Percentiles rank a stretch among this genome's conserved stretches.
phyloP scores from a whole-genome alignment of 2,888 invertebrate genomes.

The Noctua pronuba region DNA sequence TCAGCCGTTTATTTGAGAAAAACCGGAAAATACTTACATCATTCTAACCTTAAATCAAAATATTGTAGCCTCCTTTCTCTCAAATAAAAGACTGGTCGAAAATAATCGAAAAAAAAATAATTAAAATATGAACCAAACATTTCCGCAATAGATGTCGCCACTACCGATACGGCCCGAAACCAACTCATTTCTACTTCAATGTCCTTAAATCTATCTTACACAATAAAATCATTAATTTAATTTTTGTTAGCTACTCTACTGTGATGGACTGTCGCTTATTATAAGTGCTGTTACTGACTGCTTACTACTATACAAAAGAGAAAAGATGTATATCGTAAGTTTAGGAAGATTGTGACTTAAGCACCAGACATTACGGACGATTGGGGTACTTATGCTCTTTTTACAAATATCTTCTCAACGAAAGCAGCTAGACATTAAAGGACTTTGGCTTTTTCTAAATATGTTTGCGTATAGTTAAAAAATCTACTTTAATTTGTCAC shows the following conservation, averaged over 20 bases:
- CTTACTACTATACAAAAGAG: slow-evolving; percentile 66
- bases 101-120: slow-evolving; percentile 32
- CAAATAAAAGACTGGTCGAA: slow-evolving; percentile 28
- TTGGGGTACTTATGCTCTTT: slow-evolving; percentile 52
- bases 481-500: slow-evolving; percentile 70
- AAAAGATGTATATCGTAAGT: slow-evolving; percentile 61
- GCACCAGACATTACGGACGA: slow-evolving; percentile 76
- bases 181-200: slow-evolving; percentile 55
- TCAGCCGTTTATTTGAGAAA: slow-evolving; percentile 33
- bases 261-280: slow-evolving; percentile 80
- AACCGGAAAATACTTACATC: neutral
- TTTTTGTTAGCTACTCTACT: slow-evolving; percentile 75
- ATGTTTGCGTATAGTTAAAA: slow-evolving; percentile 71
- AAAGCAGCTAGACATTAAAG: slow-evolving; percentile 72
- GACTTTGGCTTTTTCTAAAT: slow-evolving; percentile 76
- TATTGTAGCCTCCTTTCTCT: slow-evolving; percentile 20
- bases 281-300: slow-evolving; percentile 75
- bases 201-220: slow-evolving; percentile 67
- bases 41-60: slow-evolving; percentile 8
- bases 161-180: slow-evolving; percentile 63
- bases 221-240: slow-evolving; percentile 70
- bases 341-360: slow-evolving; percentile 74
- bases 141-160: slow-evolving; percentile 66
- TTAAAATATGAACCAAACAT: slow-evolving; percentile 45
- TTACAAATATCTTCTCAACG: slow-evolving; percentile 59